Percentiles rank a stretch among this genome's conserved stretches.
phyloP scores from a whole-genome alignment of 1,140 invertebrate genomes.

The Hylyphantes graminicola region DNA sequence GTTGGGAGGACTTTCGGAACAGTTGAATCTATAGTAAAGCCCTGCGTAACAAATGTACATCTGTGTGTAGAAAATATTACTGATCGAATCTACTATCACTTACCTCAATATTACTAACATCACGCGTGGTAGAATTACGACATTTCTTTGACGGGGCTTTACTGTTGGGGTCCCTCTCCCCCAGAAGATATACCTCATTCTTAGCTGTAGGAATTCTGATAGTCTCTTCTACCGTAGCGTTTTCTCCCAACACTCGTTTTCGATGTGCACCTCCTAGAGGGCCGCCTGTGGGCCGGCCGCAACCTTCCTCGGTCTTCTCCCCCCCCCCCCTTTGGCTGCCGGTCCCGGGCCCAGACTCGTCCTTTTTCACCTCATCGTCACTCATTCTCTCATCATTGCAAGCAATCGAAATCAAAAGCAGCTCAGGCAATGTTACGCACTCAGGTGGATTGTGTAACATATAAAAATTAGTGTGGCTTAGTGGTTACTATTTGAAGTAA shows the following conservation, averaged over 20 bases:
- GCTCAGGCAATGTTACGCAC: constrained; percentile 61
- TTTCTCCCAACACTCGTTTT: constrained; percentile 61
- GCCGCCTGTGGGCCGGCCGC: constrained; percentile 45
- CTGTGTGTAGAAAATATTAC: too few species aligned
- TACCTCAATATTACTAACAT: too few species aligned
- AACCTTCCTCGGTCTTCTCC: constrained; percentile 13
- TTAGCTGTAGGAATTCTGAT: constrained; percentile 50
- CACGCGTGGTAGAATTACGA: too few species aligned
- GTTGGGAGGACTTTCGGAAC: constrained; percentile 7
- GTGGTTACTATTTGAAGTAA: constrained; percentile 57
- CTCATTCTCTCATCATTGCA: constrained; percentile 59
- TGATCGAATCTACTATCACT: too few species aligned
- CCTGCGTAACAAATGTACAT: background rate
- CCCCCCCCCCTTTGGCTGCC: constrained; percentile 6
- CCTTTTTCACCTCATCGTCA: constrained; percentile 48
- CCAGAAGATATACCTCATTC: constrained; percentile 56
- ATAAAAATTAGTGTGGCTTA: constrained; percentile 60
- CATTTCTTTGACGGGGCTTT: background rate
- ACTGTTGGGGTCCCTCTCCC: constrained; percentile 29
- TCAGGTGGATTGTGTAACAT: constrained; percentile 59
- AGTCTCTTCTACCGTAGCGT: constrained; percentile 61
- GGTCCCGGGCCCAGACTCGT: constrained; percentile 18
- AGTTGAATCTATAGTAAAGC: constrained; percentile 5
- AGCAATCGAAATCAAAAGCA: constrained; percentile 61
- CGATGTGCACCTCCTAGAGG: constrained; percentile 57